Base-by-base conservation (phyloP, 2,888 invertebrate genomes). In the Pristionchus japonicus region DNA sequence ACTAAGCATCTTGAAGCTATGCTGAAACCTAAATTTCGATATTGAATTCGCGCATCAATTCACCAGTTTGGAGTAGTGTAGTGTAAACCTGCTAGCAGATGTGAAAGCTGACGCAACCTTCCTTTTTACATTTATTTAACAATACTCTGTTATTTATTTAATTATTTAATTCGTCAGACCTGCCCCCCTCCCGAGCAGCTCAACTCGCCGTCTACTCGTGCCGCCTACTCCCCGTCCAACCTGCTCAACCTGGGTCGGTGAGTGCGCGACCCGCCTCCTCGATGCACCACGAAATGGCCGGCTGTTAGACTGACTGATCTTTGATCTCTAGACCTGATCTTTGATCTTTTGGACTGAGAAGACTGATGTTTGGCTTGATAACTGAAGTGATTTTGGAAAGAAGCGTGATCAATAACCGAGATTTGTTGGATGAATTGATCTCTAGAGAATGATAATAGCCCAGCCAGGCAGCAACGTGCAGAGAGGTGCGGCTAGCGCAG, bases 211-310 rank as follows among this genome's bases (percentile, higher is more conserved):
- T 89, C 90, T 15, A 89, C 91, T 13, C 91, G 89, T 40, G 90
- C 89, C 37, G 89, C 90, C 77, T 92, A 91, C 89, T 89, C 92
- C 6, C 92, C 92, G 9, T 88, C 91, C 9, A 89, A 89, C 67
- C 89, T 92, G 83, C 90, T 92, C 57, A 92, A 92, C 88, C 90
- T 92, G 89, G 92, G 92, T 92, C 91, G 92, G 92, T 92, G 90
- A 88, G 92, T 91, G 84, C 57, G 43, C 57, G 17, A 47, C 31
- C 82, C 27, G n/a, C 49, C 31, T 13, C 83, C 83, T 57, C 83
- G 52, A 31, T 52, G n/a, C n/a, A n/a, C 83, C 23, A 83, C 20
- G 57, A 11, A 74, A 64, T 31, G 67, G 67, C 34, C 77, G 57
- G 37, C 61, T 67, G 34, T 82, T 86, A 47, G 77, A 86, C 52